Conservation (phyloP, 1,140 invertebrate genomes). For the Tyrophagus putrescentiae region DNA sequence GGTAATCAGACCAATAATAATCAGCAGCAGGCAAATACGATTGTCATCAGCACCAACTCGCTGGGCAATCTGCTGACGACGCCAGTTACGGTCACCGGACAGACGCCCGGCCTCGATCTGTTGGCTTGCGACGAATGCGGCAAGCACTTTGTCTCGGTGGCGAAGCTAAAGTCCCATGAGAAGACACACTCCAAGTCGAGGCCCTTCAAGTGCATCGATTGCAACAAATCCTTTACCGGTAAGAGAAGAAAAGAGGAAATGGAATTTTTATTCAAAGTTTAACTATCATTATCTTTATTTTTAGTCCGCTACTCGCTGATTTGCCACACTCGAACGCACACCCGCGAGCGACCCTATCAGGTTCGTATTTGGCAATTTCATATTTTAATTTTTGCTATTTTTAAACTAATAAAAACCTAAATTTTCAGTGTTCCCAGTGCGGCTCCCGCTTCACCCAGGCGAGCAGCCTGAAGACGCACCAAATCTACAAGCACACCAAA, state of each 20-base stretch:
- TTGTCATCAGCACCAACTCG: conserved; percentile 2
- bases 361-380: not conserved
- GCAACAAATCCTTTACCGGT: conserved; percentile 24
- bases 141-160: conserved; percentile 23
- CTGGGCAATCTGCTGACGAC: not conserved
- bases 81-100: not conserved
- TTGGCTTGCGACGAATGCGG: conserved; percentile 23
- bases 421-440: conserved; percentile 20
- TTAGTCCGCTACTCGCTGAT: conserved; percentile 25
- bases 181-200: conserved; percentile 25
- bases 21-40: not conserved
- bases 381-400: not conserved
- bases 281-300: not conserved
- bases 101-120: conserved; percentile 2
- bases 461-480: conserved; percentile 22
- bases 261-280: not conserved
- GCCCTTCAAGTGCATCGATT: conserved; percentile 25
- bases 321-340: conserved; percentile 24
- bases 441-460: conserved; percentile 24
- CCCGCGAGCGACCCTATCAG: conserved; percentile 23
- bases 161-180: conserved; percentile 22
- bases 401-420: not conserved
- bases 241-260: not conserved
- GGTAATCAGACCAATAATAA: too few relatives aligned
- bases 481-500: conserved; percentile 26